phyloP scores from a whole-genome alignment of 2,888 invertebrate genomes.

The Phortica okadai region DNA sequence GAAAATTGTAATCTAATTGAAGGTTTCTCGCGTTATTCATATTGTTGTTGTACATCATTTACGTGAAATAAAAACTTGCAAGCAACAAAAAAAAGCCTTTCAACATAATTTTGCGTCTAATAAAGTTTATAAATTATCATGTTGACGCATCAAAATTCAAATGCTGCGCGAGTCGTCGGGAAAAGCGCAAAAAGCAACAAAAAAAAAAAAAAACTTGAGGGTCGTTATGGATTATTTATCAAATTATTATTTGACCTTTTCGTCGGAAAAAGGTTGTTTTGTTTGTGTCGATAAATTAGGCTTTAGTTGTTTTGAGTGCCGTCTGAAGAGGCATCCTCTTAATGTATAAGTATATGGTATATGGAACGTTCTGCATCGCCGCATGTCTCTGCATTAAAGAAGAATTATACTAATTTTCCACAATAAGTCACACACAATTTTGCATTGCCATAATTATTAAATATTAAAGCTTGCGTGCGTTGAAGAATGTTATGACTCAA shows the following conservation, averaged over 20 bases:
- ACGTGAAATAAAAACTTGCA: conserved; percentile 42
- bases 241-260: conserved; percentile 18
- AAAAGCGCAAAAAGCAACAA: conserved; percentile 1
- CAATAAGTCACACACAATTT: neutral
- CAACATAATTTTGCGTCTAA: conserved; percentile 47
- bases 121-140: conserved; percentile 48
- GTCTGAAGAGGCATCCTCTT: neutral
- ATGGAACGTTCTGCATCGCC: too few relatives aligned
- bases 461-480: neutral
- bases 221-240: conserved; percentile 11
- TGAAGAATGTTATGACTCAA: neutral
- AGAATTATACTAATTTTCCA: neutral
- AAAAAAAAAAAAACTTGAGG: conserved; percentile 4
- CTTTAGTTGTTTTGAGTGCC: neutral
- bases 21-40: conserved; percentile 31
- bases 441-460: neutral
- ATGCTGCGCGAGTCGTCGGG: neutral
- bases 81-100: neutral
- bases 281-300: neutral
- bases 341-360: neutral
- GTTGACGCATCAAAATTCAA: conserved; percentile 39
- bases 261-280: conserved; percentile 1
- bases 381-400: neutral
- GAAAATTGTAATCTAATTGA: neutral
- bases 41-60: conserved; percentile 55